Evolutionary conservation across 2,113 vertebrate genomes (phyloP), one percentile per base, ranked within the genome.

Genomic region (Petromus typicus): DNA sequence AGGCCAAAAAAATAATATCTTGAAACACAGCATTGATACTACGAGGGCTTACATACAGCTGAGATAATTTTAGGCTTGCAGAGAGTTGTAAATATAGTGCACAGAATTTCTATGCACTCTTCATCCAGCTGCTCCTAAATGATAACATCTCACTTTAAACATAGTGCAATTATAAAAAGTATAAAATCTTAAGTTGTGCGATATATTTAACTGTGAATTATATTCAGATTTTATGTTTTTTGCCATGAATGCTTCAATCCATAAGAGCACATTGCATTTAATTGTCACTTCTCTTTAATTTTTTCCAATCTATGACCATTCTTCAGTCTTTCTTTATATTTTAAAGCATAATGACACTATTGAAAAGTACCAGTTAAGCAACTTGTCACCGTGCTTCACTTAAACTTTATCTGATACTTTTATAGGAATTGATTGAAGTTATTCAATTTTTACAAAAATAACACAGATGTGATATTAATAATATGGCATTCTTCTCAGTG

Each of bases 191-290:
- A n/a, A 37, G 63, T 37, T 45, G 8, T 79, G 51, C 14, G 12
- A 3, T 54, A 48, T 69, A 43, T n/a, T 56, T 81, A 90, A 89
- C 10, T 66, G 32, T 11, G 66, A 23, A 69, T 37, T 87, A 5
- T 61, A 64, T 79, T 92, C 45, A 92, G 25, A 89, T 73, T 75
- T 22, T 43, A 54, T 18, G 37, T 66, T 34, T 48, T 95, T 96
- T 83, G 20, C 79, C 30, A 51, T 3, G 11, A 79, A 87, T 61
- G 16, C 40, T 86, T 25, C 18, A 93, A 32, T 63, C 7, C 81
- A 86, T 32, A 7, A 73, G 18, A 54, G 43, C 14, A 83, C 14
- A 34, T 63, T 78, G 17, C 20, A 71, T 32, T 88, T 69, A 54
- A 25, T 57, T 59, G 25, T 76, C 40, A 30, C 9, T 13, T 63